These are phyloP conservation scores for Molossus molossus DNA, from an alignment of 2,797 vertebrate genomes.

Conservation along the genomic window DNA sequence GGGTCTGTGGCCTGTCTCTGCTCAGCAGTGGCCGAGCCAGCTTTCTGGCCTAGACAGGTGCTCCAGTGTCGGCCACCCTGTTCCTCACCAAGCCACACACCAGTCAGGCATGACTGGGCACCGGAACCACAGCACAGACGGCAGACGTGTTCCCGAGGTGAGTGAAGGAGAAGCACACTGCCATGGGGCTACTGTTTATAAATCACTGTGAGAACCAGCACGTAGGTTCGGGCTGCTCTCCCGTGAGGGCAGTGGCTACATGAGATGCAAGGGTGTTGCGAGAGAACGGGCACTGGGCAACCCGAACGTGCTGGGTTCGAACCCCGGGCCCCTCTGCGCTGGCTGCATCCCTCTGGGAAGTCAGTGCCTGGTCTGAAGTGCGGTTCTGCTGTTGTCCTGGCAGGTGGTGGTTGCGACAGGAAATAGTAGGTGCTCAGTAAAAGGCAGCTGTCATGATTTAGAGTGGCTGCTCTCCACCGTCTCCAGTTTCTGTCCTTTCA, in stretches of 20 bases:
- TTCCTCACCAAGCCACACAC: rapidly evolving
- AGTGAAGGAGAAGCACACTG: neutral
- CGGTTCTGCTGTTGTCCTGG: neutral
- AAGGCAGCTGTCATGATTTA: neutral
- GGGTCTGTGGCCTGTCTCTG: neutral
- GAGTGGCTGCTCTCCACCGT: neutral
- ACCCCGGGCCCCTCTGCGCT: neutral
- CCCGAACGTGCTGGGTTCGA: neutral
- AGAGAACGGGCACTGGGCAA: neutral
- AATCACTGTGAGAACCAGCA: neutral
- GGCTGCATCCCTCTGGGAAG: neutral
- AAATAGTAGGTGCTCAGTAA: neutral
- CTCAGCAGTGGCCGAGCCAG: neutral
- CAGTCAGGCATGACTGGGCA: too few relatives aligned
- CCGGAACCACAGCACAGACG: neutral
- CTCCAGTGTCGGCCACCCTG: neutral
- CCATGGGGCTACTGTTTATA: too few relatives aligned
- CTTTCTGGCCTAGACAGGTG: neutral
- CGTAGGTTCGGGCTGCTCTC: neutral
- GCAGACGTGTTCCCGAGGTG: neutral
- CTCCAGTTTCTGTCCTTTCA: neutral
- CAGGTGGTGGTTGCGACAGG: neutral
- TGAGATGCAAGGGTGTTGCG: neutral
- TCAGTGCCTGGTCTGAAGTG: neutral
- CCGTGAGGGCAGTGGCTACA: neutral